These are phyloP conservation scores for Choristoneura fumiferana DNA, from an alignment of 1,140 invertebrate genomes.

Conservation along the genomic window DNA sequence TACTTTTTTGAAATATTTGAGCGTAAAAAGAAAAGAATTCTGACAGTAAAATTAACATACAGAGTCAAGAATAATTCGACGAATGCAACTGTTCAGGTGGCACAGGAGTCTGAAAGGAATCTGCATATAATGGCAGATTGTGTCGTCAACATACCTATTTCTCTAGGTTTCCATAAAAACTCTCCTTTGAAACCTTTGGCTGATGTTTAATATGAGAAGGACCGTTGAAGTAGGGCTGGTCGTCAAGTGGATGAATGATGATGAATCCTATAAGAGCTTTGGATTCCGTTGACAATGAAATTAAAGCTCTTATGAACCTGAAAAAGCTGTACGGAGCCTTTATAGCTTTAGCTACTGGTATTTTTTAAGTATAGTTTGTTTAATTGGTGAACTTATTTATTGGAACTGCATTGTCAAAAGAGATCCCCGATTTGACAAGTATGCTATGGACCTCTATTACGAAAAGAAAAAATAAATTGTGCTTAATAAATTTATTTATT, in stretches of 20 bases:
- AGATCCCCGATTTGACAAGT: conserved; percentile 86
- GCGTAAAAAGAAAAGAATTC: conserved; percentile 78
- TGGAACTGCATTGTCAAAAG: conserved; percentile 83
- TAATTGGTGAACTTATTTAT: conserved; percentile 82
- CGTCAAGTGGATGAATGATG: conserved; percentile 88
- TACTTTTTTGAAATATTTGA: conserved; percentile 83
- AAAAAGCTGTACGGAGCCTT: conserved; percentile 88
- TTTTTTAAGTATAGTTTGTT: conserved; percentile 77
- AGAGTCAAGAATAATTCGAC: conserved; percentile 36
- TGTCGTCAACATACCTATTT: conserved; percentile 88
- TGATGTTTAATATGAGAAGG: conserved; percentile 82
- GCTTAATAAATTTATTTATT: conserved; percentile 1
- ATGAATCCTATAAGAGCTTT: conserved; percentile 76
- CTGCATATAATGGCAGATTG: conserved; percentile 90
- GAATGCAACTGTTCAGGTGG: conserved; percentile 34
- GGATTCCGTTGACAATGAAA: conserved; percentile 67
- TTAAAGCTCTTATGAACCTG: conserved; percentile 86
- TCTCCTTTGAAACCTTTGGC: conserved; percentile 86
- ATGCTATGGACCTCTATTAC: conserved; percentile 80
- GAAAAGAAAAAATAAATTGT: conserved; percentile 58
- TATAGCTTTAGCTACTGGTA: conserved; percentile 85
- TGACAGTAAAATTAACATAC: conserved; percentile 23
- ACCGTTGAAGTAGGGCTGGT: conserved; percentile 87
- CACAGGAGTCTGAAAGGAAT: conserved; percentile 70
- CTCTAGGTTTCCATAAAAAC: conserved; percentile 88